Conservation (phyloP, 2,113 vertebrate genomes). For the Archocentrus centrarchus region DNA sequence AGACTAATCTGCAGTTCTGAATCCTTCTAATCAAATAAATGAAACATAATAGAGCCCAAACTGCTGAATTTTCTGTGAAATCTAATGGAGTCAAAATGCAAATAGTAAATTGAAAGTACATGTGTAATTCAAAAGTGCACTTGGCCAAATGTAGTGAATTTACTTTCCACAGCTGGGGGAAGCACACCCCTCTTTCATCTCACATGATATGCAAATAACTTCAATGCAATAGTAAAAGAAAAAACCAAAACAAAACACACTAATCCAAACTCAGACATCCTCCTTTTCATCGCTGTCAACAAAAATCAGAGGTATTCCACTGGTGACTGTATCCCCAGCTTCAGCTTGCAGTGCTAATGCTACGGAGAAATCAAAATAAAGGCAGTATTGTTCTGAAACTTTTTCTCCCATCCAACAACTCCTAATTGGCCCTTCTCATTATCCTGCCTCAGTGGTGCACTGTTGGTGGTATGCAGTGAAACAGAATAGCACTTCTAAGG, state of each 20-base stretch:
- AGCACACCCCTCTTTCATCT: background rate
- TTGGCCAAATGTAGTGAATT: background rate
- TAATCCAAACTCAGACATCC: background rate
- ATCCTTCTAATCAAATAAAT: background rate
- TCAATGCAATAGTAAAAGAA: background rate
- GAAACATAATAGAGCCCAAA: background rate
- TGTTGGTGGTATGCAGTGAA: constrained; percentile 78
- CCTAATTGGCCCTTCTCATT: constrained; percentile 77
- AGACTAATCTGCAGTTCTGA: background rate
- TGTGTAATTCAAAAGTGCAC: background rate
- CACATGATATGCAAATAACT: background rate
- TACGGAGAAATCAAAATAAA: constrained; percentile 66
- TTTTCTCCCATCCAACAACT: constrained; percentile 60
- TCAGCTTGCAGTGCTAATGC: constrained; percentile 4
- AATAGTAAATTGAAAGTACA: background rate
- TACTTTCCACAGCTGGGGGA: background rate
- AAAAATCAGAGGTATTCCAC: background rate
- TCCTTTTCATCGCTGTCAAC: background rate
- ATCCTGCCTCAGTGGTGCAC: constrained; percentile 54
- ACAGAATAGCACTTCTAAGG: constrained; percentile 74
- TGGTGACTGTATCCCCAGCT: constrained; percentile 23
- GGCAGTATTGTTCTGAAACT: constrained; percentile 68
- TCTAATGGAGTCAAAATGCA: background rate
- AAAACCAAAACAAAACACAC: background rate
- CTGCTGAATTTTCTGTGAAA: too few species aligned